Conservation (phyloP, 1,140 invertebrate genomes). For the Drosophila pallidifrons region DNA sequence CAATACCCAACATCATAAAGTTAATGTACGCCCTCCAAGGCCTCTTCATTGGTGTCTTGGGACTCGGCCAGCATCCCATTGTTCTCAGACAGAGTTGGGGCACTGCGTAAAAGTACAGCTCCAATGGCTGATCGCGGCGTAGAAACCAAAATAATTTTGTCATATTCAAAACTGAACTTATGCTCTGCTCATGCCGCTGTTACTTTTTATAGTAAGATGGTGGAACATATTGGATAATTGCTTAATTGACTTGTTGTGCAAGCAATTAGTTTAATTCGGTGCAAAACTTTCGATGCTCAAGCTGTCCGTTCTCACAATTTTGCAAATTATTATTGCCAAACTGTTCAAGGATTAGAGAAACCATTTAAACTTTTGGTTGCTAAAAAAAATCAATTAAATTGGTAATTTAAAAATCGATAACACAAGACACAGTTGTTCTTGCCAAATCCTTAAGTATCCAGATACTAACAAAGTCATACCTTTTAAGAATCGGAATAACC, state of each 20-base stretch:
- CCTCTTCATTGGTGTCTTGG: background rate
- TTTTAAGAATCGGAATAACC: no score
- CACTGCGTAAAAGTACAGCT: conserved; percentile 64
- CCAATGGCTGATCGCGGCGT: conserved; percentile 38
- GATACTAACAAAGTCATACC: no score
- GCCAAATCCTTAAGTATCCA: no score
- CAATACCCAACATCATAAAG: conserved; percentile 63
- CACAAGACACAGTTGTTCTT: no score
- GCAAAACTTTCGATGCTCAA: conserved; percentile 20
- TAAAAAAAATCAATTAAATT: no score
- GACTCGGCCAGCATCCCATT: conserved; percentile 70
- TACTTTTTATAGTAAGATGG: conserved; percentile 7
- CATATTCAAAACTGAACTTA: conserved; percentile 2
- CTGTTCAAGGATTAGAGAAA: background rate
- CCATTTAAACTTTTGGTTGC: background rate
- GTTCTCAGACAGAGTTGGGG: conserved; percentile 51
- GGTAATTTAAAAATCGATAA: no score
- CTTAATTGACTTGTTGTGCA: conserved; percentile 37
- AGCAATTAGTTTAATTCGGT: conserved; percentile 27
- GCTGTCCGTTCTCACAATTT: conserved; percentile 31
- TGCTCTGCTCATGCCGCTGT: background rate
- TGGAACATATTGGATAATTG: background rate
- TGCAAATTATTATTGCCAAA: background rate
- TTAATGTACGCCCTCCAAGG: conserved; percentile 33
- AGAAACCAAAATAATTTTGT: conserved; percentile 19